A percentile compares a stretch with the other conserved stretches of the same genome.
Evolutionary conservation across 2,113 vertebrate genomes (phyloP).

Genomic region (Pelvicachromis taeniatus): DNA sequence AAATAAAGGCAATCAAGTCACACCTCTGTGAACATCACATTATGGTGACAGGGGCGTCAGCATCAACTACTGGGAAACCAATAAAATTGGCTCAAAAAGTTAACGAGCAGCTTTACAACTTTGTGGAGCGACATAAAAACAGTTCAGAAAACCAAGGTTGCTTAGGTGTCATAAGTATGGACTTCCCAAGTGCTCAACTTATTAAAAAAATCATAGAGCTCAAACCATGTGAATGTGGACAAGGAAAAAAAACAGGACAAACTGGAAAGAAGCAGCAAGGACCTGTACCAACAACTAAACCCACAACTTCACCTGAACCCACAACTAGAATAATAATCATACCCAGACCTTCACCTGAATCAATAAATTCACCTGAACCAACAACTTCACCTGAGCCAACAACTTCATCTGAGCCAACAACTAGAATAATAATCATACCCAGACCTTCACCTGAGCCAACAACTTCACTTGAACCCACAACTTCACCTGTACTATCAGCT

Average conservation of each 20-base stretch:
- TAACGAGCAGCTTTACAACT: constrained; percentile 17
- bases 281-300: neutral
- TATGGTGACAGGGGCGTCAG: neutral
- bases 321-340: too few species aligned
- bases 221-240: constrained; percentile 18
- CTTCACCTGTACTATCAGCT: fast-evolving
- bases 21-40: constrained; percentile 22
- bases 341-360: neutral
- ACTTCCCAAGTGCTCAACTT: constrained; percentile 49
- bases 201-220: constrained; percentile 37
- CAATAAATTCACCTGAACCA: fast-evolving
- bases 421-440: neutral
- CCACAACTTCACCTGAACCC: fast-evolving
- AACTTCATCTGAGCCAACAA: neutral
- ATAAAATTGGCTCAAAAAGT: neutral
- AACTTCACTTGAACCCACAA: fast-evolving
- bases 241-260: neutral
- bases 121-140: neutral
- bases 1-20: neutral
- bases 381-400: neutral
- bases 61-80: neutral
- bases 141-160: neutral
- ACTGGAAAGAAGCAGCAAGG: neutral
- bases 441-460: fast-evolving
- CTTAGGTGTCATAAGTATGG: constrained; percentile 53